Evolutionary conservation across 2,888 invertebrate species (phyloP), one percentile per base, ranked within the genome.

Genomic region (Catocala fraxini): DNA sequence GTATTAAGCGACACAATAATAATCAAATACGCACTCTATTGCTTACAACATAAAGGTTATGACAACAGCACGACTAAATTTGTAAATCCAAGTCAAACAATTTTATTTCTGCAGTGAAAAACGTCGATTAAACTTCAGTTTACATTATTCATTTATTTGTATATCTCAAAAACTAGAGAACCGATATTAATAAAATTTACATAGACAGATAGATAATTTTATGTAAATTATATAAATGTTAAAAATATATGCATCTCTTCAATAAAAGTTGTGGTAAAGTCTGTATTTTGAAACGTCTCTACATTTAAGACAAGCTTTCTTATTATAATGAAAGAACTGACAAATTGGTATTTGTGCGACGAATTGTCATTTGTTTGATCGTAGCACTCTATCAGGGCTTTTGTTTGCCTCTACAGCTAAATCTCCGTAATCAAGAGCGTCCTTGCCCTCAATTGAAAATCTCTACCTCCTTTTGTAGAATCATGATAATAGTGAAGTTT

Each of bases 391-490:
- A 62, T 34, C 48, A 49, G 9, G 25, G 34, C 65, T 67, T 67
- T 76, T 76, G 77, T 76, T 65, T 73, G 75, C 47, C 46, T 53
- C 4, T 52, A 33, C 12, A 5, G 12, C 52, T 56, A 34, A 52
- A 54, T 63, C 56, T 51, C 33, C 6, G 55, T 65, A 74, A 72
- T 65, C 59, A 69, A 65, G 33, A 59, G 55, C 45, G 72, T 56
- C 79, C 79, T 79, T 76, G 79, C 67, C 73, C 79, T 70, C 68
- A 79, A 79, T 78, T 54, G 68, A 59, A 61, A 0, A 52, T 55
- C 13, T 34, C 45, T 42, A 57, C 47, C 56, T 55, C 54, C 56
- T 62, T 59, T 73, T 68, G 64, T 65, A 51, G 12, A n/a, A 63
- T 68, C 71, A 65, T 75, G 63, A 76, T 74, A 54, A 52, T 71